Conservation (phyloP, 2,888 invertebrate genomes). For the Clanis bilineata region DNA sequence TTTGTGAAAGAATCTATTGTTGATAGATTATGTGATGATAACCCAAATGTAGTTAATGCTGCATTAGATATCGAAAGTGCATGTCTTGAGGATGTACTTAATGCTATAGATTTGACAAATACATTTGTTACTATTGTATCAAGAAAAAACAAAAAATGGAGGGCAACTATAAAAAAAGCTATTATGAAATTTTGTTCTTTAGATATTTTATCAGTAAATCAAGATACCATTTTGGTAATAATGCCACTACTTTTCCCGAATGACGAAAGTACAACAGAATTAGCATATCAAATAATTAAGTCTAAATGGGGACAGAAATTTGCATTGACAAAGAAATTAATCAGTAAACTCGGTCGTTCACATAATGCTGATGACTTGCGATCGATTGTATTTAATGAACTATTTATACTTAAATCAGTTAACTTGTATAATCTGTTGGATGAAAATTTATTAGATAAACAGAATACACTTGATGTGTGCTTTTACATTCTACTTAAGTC, state of each 20-base stretch:
- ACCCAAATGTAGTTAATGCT: slow-evolving; percentile 82
- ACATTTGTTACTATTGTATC: slow-evolving; percentile 77
- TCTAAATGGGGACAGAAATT: slow-evolving; percentile 66
- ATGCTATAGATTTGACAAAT: slow-evolving; percentile 66
- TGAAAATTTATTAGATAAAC: slow-evolving; percentile 50
- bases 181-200: slow-evolving; percentile 74
- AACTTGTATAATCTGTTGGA: slow-evolving; percentile 55
- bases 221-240: slow-evolving; percentile 81
- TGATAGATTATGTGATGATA: slow-evolving; percentile 86
- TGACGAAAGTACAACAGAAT: slow-evolving; percentile 49
- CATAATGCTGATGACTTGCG: slow-evolving; percentile 48
- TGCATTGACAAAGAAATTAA: slow-evolving; percentile 42
- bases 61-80: slow-evolving; percentile 71
- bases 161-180: slow-evolving; percentile 58
- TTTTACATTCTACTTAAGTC: slow-evolving; percentile 71
- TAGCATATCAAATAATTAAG: slow-evolving; percentile 57
- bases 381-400: slow-evolving; percentile 52
- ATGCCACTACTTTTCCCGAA: slow-evolving; percentile 84
- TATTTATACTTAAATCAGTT: slow-evolving; percentile 52
- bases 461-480: slow-evolving; percentile 56
- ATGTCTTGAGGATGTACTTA: slow-evolving; percentile 64
- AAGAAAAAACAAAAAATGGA: slow-evolving; percentile 66
- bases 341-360: slow-evolving; percentile 39
- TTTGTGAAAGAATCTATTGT: slow-evolving; percentile 84
- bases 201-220: slow-evolving; percentile 72